Evolutionary conservation across 2,888 invertebrate species (phyloP).

Genomic region (Plagodis pulveraria): DNA sequence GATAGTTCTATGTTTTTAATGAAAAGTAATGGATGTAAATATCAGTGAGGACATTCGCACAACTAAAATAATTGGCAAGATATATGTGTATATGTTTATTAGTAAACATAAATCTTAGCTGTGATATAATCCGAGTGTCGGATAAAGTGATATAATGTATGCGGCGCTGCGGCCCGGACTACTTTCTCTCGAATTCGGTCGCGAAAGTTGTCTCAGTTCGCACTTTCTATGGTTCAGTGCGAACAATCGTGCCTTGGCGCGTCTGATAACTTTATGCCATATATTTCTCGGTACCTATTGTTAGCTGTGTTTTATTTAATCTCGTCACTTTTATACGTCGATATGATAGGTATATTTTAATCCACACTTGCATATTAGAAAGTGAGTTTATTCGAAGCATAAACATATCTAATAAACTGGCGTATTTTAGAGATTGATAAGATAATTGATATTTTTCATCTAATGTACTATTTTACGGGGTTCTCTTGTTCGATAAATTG

Average conservation of each 20-base stretch:
- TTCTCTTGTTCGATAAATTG: too few relatives aligned
- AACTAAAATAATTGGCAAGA: not conserved
- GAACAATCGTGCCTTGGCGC: slow-evolving; percentile 56
- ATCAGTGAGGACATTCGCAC: too few relatives aligned
- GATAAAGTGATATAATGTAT: slow-evolving; percentile 82
- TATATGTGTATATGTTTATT: slow-evolving; percentile 37
- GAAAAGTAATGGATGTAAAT: not conserved
- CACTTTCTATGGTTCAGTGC: slow-evolving; percentile 79
- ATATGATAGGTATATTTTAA: not conserved
- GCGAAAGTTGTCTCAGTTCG: slow-evolving; percentile 81
- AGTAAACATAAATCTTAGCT: slow-evolving; percentile 47
- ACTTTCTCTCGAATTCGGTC: slow-evolving; percentile 84
- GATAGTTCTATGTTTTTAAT: slow-evolving; percentile 14
- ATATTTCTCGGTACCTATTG: slow-evolving; percentile 17
- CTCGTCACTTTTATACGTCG: not conserved
- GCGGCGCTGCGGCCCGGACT: slow-evolving; percentile 72
- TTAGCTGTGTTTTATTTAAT: not conserved
- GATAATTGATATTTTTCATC: too few relatives aligned
- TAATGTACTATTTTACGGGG: too few relatives aligned
- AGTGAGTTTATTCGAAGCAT: not conserved
- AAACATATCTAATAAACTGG: too few relatives aligned
- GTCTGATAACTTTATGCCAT: slow-evolving; percentile 40
- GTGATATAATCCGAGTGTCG: slow-evolving; percentile 76
- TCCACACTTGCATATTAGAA: not conserved
- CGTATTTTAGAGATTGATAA: too few relatives aligned